These are phyloP conservation scores for Calephelis virginiensis DNA, from an alignment of 1,140 invertebrate species.

Conservation along the genomic window DNA sequence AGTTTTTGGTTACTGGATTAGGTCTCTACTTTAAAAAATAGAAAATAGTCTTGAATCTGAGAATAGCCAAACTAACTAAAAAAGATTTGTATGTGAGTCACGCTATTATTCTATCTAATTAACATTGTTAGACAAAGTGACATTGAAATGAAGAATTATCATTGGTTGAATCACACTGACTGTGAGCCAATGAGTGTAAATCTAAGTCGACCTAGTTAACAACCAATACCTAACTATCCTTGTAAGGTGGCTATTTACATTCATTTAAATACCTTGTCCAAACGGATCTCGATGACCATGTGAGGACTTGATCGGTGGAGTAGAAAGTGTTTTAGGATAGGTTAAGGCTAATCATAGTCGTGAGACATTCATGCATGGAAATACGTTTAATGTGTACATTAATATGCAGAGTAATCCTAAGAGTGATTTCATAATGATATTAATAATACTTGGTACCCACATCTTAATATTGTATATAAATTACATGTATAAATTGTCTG, in stretches of 20 bases:
- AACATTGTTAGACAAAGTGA: constrained; percentile 5
- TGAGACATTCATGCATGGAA: not conserved
- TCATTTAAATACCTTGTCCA: constrained; percentile 12
- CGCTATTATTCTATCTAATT: constrained; percentile 14
- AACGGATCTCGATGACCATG: constrained; percentile 10
- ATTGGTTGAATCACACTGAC: constrained; percentile 3
- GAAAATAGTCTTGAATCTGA: too few species aligned
- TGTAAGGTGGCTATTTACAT: constrained; percentile 16
- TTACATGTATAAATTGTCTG: too few species aligned
- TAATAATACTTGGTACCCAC: too few species aligned
- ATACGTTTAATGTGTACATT: not conserved
- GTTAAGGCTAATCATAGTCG: not conserved
- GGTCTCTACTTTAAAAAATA: too few species aligned
- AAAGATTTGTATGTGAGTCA: not conserved
- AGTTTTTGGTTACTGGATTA: too few species aligned
- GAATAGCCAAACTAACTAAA: not conserved
- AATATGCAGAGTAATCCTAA: not conserved
- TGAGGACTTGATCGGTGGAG: constrained; percentile 8
- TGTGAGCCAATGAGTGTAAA: constrained; percentile 15
- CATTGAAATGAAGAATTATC: constrained; percentile 15
- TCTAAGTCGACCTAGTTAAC: constrained; percentile 14
- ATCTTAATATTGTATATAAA: too few species aligned
- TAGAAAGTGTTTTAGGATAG: constrained; percentile 16
- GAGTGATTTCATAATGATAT: too few species aligned
- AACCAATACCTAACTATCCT: constrained; percentile 15